Percentiles rank a stretch among this genome's conserved stretches.
Evolutionary conservation across 2,113 vertebrate species (phyloP).

Genomic region (Nothocercus julius): DNA sequence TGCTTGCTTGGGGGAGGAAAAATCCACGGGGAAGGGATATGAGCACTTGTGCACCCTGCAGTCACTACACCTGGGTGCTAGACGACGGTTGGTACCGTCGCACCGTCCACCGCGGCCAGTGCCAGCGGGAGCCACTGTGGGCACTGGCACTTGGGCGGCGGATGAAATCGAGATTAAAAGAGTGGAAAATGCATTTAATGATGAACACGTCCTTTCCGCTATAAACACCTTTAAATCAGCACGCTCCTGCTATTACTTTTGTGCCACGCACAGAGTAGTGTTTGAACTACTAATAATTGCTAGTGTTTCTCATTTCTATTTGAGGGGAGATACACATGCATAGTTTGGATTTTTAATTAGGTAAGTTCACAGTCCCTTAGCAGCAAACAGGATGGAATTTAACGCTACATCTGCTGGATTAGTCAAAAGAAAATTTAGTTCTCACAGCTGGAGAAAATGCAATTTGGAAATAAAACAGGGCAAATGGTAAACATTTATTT

Average conservation of each 20-base stretch:
- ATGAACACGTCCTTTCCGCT: neutral
- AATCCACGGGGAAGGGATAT: slow-evolving; percentile 50
- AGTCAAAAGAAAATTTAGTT: neutral
- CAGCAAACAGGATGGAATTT: slow-evolving; percentile 17
- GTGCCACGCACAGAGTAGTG: neutral
- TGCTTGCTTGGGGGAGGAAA: slow-evolving; percentile 68
- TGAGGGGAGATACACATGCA: neutral
- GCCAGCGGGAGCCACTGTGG: slow-evolving; percentile 18
- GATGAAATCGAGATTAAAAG: neutral
- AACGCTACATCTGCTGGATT: slow-evolving; percentile 33
- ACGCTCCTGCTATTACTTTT: slow-evolving; percentile 8
- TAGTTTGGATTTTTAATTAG: slow-evolving; percentile 36
- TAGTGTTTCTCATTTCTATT: slow-evolving; percentile 22
- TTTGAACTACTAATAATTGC: slow-evolving; percentile 31
- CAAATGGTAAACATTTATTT: slow-evolving; percentile 16
- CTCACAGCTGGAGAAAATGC: neutral
- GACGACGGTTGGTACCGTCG: neutral
- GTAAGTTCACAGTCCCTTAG: slow-evolving; percentile 5
- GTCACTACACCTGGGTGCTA: neutral
- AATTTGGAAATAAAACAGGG: neutral
- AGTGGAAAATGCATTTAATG: slow-evolving; percentile 30
- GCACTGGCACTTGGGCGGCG: neutral
- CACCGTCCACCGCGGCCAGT: neutral
- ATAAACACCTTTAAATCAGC: slow-evolving; percentile 30
- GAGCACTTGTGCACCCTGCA: slow-evolving; percentile 32